Base-by-base conservation (phyloP, 2,797 vertebrate genomes). In the Lateolabrax maculatus region DNA sequence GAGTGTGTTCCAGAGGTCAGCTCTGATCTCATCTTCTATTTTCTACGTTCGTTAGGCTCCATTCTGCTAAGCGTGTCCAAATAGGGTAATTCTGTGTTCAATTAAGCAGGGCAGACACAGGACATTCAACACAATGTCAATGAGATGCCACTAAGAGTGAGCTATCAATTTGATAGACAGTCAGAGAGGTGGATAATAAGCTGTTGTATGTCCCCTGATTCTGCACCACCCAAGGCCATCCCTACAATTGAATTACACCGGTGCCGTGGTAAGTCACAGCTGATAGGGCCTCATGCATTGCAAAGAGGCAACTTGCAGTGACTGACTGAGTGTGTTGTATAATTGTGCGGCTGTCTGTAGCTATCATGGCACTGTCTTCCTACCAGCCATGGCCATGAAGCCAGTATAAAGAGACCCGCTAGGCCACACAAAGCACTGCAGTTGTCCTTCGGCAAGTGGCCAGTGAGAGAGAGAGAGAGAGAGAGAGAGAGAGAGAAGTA, bases 41-140 rank as follows among this genome's bases (percentile, higher is more conserved):
- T 84, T 60, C 87, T 46, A 67, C 74, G 71, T 92, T 90, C 80
- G 87, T 89, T 87, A 89, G 85, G 80, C 89, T 88, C 80, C 89
- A 83, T 89, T 92, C 91, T 71, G 80, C 85, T 89, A 79, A 89
- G 87, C 88, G 89, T 90, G 89, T 93, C 91, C 92, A 95, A 94
- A 94, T 93, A 84, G 92, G 90, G 88, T 91, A 90, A 92, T 94
- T 94, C 87, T 84, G 85, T 93, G 94, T 94, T 93, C 92, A 94
- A 94, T 94, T 94, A 95, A 89, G 89, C 92, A 92, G 88, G 66
- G 83, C 89, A 91, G 91, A 91, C 94, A 91, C 91, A 90, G 92
- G 90, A 92, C 92, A 90, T 92, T 91, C 89, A 84, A 93, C 89
- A 94, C 93, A 95, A 95, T 95, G 92, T 94, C 92, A 94, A 92